A percentile compares a stretch with the other conserved stretches of the same genome.
phyloP scores from a whole-genome alignment of 2,797 vertebrate genomes.

The Choloepus didactylus region DNA sequence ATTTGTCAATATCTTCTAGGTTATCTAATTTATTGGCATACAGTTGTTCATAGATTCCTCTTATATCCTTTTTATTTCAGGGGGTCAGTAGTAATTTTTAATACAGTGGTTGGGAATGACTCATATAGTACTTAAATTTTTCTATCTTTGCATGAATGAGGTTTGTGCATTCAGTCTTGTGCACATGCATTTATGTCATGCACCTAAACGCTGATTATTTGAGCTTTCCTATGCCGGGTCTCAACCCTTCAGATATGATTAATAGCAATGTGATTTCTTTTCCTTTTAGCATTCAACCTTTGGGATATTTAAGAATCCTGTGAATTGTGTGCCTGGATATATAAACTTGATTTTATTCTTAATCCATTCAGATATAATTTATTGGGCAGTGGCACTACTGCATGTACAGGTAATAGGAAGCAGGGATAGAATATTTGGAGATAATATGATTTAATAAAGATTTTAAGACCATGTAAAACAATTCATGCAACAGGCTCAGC shows the following conservation, averaged over 20 bases:
- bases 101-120: neutral
- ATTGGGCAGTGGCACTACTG: neutral
- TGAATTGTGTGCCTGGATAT: constrained; percentile 28
- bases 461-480: constrained; percentile 24
- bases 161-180: neutral
- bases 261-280: neutral
- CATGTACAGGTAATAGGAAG: neutral
- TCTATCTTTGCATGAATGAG: neutral
- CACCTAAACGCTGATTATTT: neutral
- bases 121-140: neutral
- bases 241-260: neutral
- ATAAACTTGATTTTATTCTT: constrained; percentile 24
- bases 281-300: neutral
- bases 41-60: too few species aligned
- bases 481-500: neutral
- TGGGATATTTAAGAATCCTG: neutral
- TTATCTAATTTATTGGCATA: too few species aligned
- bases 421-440: neutral
- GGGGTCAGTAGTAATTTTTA: neutral
- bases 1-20: too few species aligned
- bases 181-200: neutral
- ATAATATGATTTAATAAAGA: neutral
- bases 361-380: neutral
- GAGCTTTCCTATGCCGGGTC: neutral
- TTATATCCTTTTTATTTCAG: too few species aligned